phyloP scores from a whole-genome alignment of 2,797 vertebrate species.

The Xerus rutilus region DNA sequence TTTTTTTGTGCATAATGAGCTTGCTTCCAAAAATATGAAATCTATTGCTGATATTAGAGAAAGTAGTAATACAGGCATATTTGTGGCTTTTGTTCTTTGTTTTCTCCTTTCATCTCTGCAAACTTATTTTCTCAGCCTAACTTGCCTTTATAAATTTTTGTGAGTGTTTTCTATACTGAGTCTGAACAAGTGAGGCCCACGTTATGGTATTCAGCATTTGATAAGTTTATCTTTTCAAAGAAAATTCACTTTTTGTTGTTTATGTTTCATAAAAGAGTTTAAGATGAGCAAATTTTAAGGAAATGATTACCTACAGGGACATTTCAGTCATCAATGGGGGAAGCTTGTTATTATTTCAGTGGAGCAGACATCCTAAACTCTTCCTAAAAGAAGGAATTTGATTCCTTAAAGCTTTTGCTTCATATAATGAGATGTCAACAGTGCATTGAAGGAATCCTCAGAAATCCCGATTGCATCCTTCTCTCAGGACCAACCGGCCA shows the following conservation, averaged over 20 bases:
- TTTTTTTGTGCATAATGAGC: not conserved
- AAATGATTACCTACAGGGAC: not conserved
- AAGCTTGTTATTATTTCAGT: not conserved
- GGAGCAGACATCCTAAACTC: not conserved
- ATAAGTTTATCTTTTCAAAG: not conserved
- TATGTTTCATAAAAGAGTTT: not conserved
- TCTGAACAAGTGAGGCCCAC: not conserved
- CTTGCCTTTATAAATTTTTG: not conserved
- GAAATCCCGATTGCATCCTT: not conserved
- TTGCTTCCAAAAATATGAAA: conserved; percentile 30
- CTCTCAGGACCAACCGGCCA: not conserved
- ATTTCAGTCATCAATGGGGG: not conserved
- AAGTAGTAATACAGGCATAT: not conserved
- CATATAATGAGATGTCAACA: not conserved
- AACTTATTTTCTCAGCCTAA: not conserved
- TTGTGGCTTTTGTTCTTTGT: not conserved
- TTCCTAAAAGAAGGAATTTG: not conserved
- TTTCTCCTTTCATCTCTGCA: not conserved
- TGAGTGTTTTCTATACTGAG: not conserved
- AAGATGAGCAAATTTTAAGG: not conserved
- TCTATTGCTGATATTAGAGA: not conserved
- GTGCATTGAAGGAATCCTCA: not conserved
- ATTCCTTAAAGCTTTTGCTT: conserved; percentile 18
- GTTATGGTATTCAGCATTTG: not conserved
- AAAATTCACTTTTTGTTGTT: not conserved